phyloP scores from a whole-genome alignment of 2,888 invertebrate species.

The Panzeria rudis region DNA sequence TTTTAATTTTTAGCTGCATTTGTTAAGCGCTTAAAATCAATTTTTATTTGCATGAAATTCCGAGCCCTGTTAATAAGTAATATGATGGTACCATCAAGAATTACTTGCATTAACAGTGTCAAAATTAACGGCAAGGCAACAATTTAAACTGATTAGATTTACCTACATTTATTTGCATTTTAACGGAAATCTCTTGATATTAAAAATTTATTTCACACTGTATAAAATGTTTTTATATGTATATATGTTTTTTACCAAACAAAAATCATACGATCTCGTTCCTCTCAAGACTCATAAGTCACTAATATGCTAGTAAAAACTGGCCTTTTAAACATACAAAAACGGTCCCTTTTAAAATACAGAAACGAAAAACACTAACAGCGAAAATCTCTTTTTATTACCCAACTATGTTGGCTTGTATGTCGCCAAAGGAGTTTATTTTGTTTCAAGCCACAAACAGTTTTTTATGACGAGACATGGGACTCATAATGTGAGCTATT shows the following conservation, averaged over 20 bases:
- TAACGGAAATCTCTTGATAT: too few species aligned
- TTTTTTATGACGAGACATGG: conserved; percentile 62
- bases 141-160: too few species aligned
- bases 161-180: too few species aligned
- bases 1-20: too few species aligned
- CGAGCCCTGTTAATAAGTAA: too few species aligned
- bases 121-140: too few species aligned
- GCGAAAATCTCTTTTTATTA: conserved; percentile 49
- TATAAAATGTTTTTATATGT: not conserved
- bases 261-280: conserved; percentile 33
- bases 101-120: too few species aligned
- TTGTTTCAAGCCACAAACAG: conserved; percentile 49
- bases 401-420: conserved; percentile 10
- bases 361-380: conserved; percentile 28
- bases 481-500: conserved; percentile 62
- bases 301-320: conserved; percentile 18
- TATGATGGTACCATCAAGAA: too few species aligned
- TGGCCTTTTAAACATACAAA: not conserved
- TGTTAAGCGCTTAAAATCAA: too few species aligned
- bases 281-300: conserved; percentile 60
- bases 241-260: not conserved
- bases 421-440: conserved; percentile 12
- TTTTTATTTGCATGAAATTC: too few species aligned
- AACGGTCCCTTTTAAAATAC: not conserved
- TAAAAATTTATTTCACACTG: not conserved